Base-by-base conservation (phyloP, 2,888 invertebrate species). In the Stenolophus ochropezus region DNA sequence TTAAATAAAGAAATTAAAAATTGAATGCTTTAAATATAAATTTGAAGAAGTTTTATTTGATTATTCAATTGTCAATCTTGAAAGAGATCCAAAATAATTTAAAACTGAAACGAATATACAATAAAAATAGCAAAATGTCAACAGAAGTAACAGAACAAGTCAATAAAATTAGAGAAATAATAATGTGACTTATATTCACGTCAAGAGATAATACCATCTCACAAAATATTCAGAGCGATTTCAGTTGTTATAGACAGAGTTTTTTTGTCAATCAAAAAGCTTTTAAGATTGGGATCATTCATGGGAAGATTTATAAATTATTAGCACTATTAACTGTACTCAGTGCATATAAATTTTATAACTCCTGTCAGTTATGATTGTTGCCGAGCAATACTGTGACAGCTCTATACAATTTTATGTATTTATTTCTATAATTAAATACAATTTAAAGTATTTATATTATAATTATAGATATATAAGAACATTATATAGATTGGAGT, bases 241-340 rank as follows among this genome's bases (percentile, higher is more conserved):
- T 69, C 33, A 14, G 65, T 33, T 18, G 25, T 33, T 69, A 69
- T 69, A 69, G 27, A 69, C 65, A 33, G 33, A 20, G 42, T 69
- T 71, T 73, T 73, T 73, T 73, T 47, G 73, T 73, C 73, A 73
- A 73, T 73, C 73, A 73, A 73, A 73, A 73, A 73, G 73, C 73
- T 73, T 73, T 73, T 73, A 73, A 73, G 73, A 69, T 33, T 69
- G 33, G 18, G 65, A 69, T 69, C 65, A 69, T 33, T 69, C 65
- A 69, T 69, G 61, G 61, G 61, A 61, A 61, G 61, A 61, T 61
- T 61, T 61, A 61, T 61, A 61, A 61, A 61, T 61, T 61, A 61
- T 61, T 20, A 61, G 61, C 23, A 21, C 14, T 23, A 25, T 25
- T 16, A 16, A 61, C 23, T n/a, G 61, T 61, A 23, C 61, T 25